These are phyloP conservation scores for Gambusia affinis DNA, from an alignment of 2,113 vertebrate genomes.

Conservation along the genomic window DNA sequence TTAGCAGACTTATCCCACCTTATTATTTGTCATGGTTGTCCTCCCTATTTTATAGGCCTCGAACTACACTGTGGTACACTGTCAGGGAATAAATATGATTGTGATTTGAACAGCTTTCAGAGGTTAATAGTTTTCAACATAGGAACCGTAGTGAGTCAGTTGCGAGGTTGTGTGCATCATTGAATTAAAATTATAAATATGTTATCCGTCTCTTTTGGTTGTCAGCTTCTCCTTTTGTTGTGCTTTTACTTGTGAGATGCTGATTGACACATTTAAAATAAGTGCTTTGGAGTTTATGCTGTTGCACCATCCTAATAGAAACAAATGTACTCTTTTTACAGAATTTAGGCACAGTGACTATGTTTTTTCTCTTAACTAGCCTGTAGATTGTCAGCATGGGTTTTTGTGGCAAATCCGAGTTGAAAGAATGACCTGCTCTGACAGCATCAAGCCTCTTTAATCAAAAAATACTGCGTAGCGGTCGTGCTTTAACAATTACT, in stretches of 20 bases:
- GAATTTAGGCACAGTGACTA: conserved; percentile 11
- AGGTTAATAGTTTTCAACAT: background rate
- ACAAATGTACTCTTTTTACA: background rate
- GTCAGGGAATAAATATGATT: conserved; percentile 19
- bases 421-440: conserved; percentile 13
- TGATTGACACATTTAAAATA: background rate
- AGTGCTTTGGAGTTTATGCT: background rate
- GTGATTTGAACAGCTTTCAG: background rate
- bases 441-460: background rate
- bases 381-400: conserved; percentile 7
- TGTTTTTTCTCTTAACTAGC: conserved; percentile 8
- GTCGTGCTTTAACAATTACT: background rate
- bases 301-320: background rate
- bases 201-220: background rate
- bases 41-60: conserved; percentile 35
- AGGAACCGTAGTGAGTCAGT: background rate
- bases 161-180: background rate
- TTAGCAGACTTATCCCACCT: conserved; percentile 67
- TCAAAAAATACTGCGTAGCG: background rate
- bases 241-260: background rate
- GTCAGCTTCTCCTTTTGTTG: background rate
- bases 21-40: conserved; percentile 62
- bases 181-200: background rate
- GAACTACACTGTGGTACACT: conserved; percentile 32
- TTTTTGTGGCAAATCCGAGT: conserved; percentile 23